Evolutionary conservation across 2,797 vertebrate genomes (phyloP), one percentile per base, ranked within the genome.

Genomic region (Lacerta viridis): DNA sequence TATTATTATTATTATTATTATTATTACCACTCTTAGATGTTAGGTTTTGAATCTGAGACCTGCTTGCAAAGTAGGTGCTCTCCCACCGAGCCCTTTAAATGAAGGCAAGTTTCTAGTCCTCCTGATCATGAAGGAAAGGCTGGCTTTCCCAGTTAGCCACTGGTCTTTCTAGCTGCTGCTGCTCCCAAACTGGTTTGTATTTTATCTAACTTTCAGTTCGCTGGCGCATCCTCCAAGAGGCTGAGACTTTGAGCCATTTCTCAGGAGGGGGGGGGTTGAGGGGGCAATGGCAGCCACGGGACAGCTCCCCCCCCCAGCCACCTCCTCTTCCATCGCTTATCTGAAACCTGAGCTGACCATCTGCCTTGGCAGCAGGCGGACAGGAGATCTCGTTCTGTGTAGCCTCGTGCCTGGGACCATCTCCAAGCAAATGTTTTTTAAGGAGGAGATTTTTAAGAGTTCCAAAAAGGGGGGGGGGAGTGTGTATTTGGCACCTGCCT

Each of bases 331-430:
- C 23, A 3, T 29, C 29, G 6, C 7, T 7, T 23, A 61, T 74
- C 77, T 29, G 17, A 79, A 85, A 81, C 50, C 77, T 29, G 55
- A 85, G 77, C 20, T 66, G 83, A 74, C 88, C 77, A 85, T n/a
- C 83, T 80, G 77, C 77, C 69, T 23, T 85, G 36, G n/a, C 69
- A 50, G 83, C 13, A 5, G 41, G 6, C 3, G 3, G 15, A 6
- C 41, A 1, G 83, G 2, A 55, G 55, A 80, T 85, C 41, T 29
- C 25, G 69, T 85, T 85, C 77, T 69, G 23, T 8, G 68, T 29
- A 39, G 36, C 77, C 50, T 46, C 36, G 2, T 20, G 20, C 83
- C 83, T 41, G 55, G 77, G 68, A 50, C 39, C 1, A 5, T 10
- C 77, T 80, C 88, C 83, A 66, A 76, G 71, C 69, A 41, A 76